These are phyloP conservation scores for Lophius americanus DNA, from an alignment of 2,797 vertebrate genomes.

Conservation along the genomic window DNA sequence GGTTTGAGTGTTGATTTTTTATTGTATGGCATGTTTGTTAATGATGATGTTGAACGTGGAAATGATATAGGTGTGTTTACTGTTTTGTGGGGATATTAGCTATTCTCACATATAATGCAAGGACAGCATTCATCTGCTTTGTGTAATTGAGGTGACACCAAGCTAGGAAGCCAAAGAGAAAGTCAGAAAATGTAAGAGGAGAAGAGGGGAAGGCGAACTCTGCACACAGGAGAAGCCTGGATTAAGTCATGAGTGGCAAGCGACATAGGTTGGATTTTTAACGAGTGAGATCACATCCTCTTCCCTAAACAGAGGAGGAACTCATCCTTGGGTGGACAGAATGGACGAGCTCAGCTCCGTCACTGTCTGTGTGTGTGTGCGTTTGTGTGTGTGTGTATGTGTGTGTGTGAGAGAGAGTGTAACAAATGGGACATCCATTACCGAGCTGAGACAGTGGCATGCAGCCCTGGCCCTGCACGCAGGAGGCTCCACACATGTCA, in stretches of 20 bases:
- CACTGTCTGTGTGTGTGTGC: constrained; percentile 44
- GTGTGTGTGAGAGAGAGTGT: constrained; percentile 24
- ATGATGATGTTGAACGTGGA: not conserved
- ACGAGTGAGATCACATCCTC: constrained; percentile 93
- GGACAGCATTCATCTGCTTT: not conserved
- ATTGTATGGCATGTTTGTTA: not conserved
- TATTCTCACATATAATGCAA: constrained; percentile 1
- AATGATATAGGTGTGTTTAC: not conserved
- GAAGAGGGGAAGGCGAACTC: constrained; percentile 69
- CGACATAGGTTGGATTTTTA: constrained; percentile 91
- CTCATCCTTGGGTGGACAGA: constrained; percentile 78
- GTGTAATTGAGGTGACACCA: not conserved
- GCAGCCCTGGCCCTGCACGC: constrained; percentile 49
- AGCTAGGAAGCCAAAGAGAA: constrained; percentile 27
- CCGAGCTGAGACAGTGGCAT: constrained; percentile 66
- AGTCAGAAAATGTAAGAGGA: constrained; percentile 63
- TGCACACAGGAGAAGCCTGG: constrained; percentile 85
- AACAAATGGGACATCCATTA: constrained; percentile 67
- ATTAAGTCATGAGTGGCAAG: constrained; percentile 89
- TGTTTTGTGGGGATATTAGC: not conserved
- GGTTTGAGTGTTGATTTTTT: not conserved
- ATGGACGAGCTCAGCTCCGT: constrained; percentile 49
- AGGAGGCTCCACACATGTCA: constrained; percentile 64
- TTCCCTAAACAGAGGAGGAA: constrained; percentile 85
- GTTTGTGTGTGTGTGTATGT: constrained; percentile 29